Base-by-base conservation (phyloP, 1,140 invertebrate species). In the Trichonephila inaurata region DNA sequence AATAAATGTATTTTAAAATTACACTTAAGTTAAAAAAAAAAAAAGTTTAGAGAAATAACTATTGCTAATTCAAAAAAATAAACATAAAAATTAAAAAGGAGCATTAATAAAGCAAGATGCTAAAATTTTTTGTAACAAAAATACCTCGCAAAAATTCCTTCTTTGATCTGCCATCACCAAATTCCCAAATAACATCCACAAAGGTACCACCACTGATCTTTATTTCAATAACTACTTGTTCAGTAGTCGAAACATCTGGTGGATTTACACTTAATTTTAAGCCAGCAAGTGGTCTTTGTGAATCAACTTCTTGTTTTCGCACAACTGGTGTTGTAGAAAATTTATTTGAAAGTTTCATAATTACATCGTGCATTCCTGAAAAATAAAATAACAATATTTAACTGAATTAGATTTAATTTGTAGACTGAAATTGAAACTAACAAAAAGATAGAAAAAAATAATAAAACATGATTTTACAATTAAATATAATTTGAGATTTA, bases 131-230 rank as follows among this genome's bases (percentile, higher is more conserved):
- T 51, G 0, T 10, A 51, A 51, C 1, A 51, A 81, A 81, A 40
- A 44, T 90, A 95, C 95, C 94, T 95, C 91, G 66, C 33, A 95
- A 91, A 60, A 94, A 92, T 87, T 95, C 94, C 24, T 88, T 94
- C 21, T 94, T 94, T 16, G 92, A 90, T 58, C 91, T 94, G 18
- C 94, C 95, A 94, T 95, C 95, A 21, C 95, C 95, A 91, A 95
- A 95, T 86, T 95, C 95, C 95, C 95, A 95, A 16, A 94, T 61
- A 18, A 95, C 51, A 61, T 95, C 94, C 21, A 95, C 94, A 91
- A 95, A 93, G 2, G 94, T 95, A 19, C 95, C 95, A 44, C 94
- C 94, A 89, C 91, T 94, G 18, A 95, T 88, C 82, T 92, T 92
- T 24, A 95, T 94, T 40, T 92, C 93, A 40, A 95, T 94, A 7